Conservation (phyloP, 2,797 vertebrate species). For the Cheirogaleus major region DNA sequence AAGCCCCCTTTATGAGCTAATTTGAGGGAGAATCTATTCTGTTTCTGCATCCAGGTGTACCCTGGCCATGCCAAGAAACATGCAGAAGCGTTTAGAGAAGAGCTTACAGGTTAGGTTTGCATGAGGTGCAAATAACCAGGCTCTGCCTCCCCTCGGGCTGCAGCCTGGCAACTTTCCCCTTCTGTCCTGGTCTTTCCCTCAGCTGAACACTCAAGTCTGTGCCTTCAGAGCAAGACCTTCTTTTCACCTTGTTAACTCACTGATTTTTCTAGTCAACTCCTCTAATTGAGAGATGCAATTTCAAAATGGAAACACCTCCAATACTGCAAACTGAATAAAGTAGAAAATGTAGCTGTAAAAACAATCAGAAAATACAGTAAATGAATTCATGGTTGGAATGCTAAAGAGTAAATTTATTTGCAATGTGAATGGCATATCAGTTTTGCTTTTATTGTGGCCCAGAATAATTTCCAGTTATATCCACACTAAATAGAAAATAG, state of each 20-base stretch:
- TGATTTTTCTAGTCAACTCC: not conserved
- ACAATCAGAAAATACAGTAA: constrained; percentile 24
- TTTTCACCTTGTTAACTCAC: not conserved
- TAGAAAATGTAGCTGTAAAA: not conserved
- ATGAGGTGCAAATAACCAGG: not conserved
- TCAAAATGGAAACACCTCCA: constrained; percentile 39
- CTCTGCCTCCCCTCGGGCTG: not conserved
- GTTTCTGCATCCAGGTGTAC: not conserved
- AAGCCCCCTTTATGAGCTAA: not conserved
- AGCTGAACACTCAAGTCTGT: not conserved
- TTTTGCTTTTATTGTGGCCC: not conserved
- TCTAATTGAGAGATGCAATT: constrained; percentile 12
- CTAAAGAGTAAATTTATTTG: constrained; percentile 18
- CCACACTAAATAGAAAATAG: not conserved
- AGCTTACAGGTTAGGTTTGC: not conserved
- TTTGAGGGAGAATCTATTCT: not conserved
- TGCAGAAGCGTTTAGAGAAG: not conserved
- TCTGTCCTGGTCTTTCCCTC: not conserved
- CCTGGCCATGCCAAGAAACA: not conserved
- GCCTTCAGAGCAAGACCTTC: not conserved
- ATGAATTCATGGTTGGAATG: not conserved
- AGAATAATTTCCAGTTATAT: not conserved
- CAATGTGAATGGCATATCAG: not conserved
- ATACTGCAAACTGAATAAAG: not conserved
- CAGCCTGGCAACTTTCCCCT: not conserved